Base-by-base conservation (phyloP, 2,888 invertebrate species). In the Apantesis nais region DNA sequence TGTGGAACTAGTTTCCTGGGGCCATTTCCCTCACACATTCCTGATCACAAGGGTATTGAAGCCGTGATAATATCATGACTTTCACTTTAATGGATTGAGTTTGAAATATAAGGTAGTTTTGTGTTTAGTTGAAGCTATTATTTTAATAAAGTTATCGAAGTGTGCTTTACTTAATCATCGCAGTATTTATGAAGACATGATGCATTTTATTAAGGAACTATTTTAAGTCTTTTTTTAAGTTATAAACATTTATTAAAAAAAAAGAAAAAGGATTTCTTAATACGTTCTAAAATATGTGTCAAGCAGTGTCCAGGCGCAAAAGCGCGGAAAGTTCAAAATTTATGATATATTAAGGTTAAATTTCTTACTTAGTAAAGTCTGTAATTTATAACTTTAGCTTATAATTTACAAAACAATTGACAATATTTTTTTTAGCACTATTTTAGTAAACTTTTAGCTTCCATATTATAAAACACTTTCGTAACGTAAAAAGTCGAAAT, bases 1-100 rank as follows among this genome's bases (percentile, higher is more conserved):
- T 93, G 91, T 90, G 89, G 87, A 92, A 93, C 92, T 90, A 90
- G 92, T 92, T 92, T 90, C 90, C 92, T 90, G 90, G 83, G 91
- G 88, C 86, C 88, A 89, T 87, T 87, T 85, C 86, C 88, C 86
- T 85, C 80, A 79, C 81, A 76, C 81, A 73, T 82, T 78, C 78
- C 83, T 84, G 85, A 89, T 88, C 88, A 83, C 87, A 76, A 73
- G 85, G 86, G 88, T 87, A 89, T 90, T 87, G 83, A 87, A 88
- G 86, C 85, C 83, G 69, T 75, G 75, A 75, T 74, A 71, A 77
- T 77, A 79, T 78, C 79, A 83, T 81, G 81, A 83, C 86, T 85
- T 85, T 85, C 84, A 82, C 84, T 76, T 67, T 70, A 72, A 60
- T 72, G 62, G 31, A 31, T 61, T 29, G 19, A 41, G 68, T 29